These are phyloP conservation scores for Alectoris magna DNA, from an alignment of 2,797 vertebrate genomes.

Conservation along the genomic window DNA sequence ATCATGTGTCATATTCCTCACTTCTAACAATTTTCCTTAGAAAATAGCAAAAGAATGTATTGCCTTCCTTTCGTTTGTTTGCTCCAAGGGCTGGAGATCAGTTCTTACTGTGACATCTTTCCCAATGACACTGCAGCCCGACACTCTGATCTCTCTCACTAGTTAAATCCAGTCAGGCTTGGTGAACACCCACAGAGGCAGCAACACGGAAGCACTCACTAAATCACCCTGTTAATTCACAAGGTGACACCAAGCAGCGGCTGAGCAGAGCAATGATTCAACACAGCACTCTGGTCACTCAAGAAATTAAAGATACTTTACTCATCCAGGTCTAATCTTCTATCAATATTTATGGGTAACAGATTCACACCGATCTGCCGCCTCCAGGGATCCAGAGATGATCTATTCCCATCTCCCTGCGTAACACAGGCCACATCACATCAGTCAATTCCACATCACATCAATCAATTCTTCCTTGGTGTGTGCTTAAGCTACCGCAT, in stretches of 20 bases:
- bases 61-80: neutral
- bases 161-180: neutral
- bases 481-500: conserved; percentile 23
- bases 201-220: neutral
- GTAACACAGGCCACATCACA: neutral
- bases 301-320: neutral
- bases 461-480: conserved; percentile 30
- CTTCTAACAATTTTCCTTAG: neutral
- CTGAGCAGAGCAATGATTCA: neutral
- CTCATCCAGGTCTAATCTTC: neutral
- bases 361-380: conserved; percentile 27
- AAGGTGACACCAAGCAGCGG: neutral
- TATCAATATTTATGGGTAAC: conserved; percentile 1
- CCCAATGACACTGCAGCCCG: neutral
- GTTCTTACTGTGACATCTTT: neutral
- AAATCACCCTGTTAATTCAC: neutral
- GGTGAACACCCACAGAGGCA: neutral
- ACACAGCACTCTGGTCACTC: fast-evolving
- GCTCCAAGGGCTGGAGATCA: fast-evolving
- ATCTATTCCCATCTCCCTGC: neutral
- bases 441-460: conserved; percentile 24
- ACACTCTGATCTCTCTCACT: neutral
- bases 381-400: neutral
- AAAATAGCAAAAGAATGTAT: neutral
- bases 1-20: neutral